Evolutionary conservation across 1,140 invertebrate species (phyloP).

Genomic region (Mercenaria mercenaria): DNA sequence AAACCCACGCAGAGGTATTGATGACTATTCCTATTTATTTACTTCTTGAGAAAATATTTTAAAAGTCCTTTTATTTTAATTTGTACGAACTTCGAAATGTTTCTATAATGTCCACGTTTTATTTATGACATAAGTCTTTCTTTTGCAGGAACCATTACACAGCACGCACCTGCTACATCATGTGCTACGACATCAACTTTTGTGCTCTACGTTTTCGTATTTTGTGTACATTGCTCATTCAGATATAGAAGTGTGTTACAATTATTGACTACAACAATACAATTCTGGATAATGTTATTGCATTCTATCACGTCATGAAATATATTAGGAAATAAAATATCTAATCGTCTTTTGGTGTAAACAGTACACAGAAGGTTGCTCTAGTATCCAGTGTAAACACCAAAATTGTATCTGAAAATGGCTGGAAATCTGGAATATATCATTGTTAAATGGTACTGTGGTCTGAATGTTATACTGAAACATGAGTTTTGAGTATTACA

Average conservation of each 20-base stretch:
- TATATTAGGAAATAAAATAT: neutral
- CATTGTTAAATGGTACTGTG: neutral
- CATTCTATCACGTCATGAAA: neutral
- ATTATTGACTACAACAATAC: neutral
- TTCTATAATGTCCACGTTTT: too few species aligned
- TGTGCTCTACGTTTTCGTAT: slow-evolving; percentile 54
- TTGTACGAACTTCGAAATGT: too few species aligned
- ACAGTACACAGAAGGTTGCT: neutral
- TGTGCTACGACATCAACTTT: slow-evolving; percentile 51
- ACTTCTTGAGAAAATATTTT: too few species aligned
- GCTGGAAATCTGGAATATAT: neutral
- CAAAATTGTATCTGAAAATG: neutral
- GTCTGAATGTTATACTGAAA: too few species aligned
- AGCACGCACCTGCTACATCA: slow-evolving; percentile 45
- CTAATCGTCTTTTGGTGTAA: neutral
- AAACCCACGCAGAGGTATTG: too few species aligned
- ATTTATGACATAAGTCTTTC: too few species aligned
- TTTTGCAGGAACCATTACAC: slow-evolving; percentile 48
- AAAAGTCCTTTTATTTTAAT: too few species aligned
- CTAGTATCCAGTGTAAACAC: too few species aligned
- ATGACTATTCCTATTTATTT: too few species aligned
- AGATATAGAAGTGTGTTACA: slow-evolving; percentile 23
- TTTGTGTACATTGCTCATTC: slow-evolving; percentile 56
- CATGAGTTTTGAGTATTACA: too few species aligned
- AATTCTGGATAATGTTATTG: neutral